Evolutionary conservation across 2,797 vertebrate genomes (phyloP), one percentile per base, ranked within the genome.

Genomic region (Crossoptilon crossoptilon): DNA sequence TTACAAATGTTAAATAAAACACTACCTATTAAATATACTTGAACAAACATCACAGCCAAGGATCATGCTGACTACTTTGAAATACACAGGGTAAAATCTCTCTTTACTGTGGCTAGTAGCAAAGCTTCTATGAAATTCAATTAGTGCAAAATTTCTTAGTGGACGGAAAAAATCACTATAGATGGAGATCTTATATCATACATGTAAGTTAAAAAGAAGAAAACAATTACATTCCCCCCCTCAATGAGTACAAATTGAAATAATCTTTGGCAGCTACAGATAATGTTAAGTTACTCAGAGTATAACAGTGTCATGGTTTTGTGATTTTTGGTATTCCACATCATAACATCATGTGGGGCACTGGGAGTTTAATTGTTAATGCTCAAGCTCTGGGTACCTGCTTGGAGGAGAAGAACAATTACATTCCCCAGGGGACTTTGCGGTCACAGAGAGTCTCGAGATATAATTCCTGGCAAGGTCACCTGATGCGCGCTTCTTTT

Each of bases 51-150:
- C n/a, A 15, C 39, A 72, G 27, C 18, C 58, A 44, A 69, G 44
- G 22, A 21, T 33, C 39, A 46, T 33, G 22, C 27, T 23, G 44
- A 43, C 46, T 37, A 2, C 1, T 4, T 3, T 21, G 44, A 39
- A 83, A 31, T 17, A 29, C 1, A n/a, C 0, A 27, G 7, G 17
- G 2, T 2, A 24, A 1, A 49, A 59, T 19, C 13, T 19, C 78
- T 48, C 78, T 48, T 48, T 44, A 23, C 14, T 18, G 17, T 14
- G 26, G 4, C 60, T 56, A 29, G 39, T 44, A 29, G 31, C 19
- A 87, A 78, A 75, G 81, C 11, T 39, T 35, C 6, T 7, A 7
- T 29, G 41, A 13, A 59, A 41, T 64, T 84, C 29, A 55, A 27
- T 41, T 14, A 17, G 59, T 19, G 43, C 49, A 39, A 7, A 49